Conservation (phyloP, 2,113 vertebrate genomes). For the Zosterops hypoxanthus region DNA sequence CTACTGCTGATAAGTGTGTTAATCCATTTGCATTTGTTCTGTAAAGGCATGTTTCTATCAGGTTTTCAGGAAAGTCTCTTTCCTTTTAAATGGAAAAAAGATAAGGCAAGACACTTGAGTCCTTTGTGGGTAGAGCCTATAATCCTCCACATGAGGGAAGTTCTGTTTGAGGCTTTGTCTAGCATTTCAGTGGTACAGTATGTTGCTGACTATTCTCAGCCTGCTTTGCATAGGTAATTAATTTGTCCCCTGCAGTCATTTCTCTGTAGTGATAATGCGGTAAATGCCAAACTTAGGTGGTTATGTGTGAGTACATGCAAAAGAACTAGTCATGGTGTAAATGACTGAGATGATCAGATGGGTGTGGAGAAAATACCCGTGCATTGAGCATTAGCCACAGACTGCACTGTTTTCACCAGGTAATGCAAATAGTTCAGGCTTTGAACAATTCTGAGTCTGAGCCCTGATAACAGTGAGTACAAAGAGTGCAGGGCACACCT, state of each 20-base stretch:
- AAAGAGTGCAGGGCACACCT: not conserved
- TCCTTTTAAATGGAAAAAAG: conserved; percentile 42
- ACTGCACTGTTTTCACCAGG: not conserved
- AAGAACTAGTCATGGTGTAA: not conserved
- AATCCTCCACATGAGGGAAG: conserved; percentile 20
- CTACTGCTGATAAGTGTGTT: not conserved
- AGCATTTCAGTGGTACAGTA: not conserved
- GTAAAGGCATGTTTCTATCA: conserved; percentile 22
- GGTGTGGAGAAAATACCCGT: rapidly evolving
- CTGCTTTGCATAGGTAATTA: conserved; percentile 62
- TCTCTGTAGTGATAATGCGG: not conserved
- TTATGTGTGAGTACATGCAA: not conserved
- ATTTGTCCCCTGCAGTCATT: conserved; percentile 49
- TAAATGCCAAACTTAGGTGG: not conserved
- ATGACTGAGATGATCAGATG: not conserved
- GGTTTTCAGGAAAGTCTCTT: conserved; percentile 33
- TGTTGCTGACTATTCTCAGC: conserved; percentile 54
- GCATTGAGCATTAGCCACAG: not conserved
- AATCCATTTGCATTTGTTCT: conserved; percentile 26
- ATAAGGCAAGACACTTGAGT: conserved; percentile 40
- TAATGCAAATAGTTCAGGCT: not conserved
- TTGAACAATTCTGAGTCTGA: not conserved
- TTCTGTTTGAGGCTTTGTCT: conserved; percentile 55
- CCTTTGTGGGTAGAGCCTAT: conserved; percentile 38
- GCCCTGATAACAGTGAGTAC: not conserved